Percentiles rank a stretch among this genome's conserved stretches.
Evolutionary conservation across 2,797 vertebrate genomes (phyloP).

Genomic region (Eidolon dupreanum): DNA sequence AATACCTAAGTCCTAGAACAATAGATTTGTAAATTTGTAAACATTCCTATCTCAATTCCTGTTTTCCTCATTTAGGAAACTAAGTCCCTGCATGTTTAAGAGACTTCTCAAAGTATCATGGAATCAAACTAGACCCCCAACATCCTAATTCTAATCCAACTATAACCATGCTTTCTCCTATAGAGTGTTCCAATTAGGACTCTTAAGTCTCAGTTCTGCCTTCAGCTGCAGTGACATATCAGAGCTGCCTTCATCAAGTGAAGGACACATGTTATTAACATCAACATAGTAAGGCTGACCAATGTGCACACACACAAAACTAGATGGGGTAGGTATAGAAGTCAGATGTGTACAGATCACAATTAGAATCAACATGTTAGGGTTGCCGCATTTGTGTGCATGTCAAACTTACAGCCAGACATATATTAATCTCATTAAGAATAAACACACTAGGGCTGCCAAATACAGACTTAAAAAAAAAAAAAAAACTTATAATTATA

Average conservation of each 20-base stretch:
- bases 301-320: not conserved
- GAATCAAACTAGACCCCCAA: not conserved
- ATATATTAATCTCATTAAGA: not conserved
- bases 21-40: not conserved
- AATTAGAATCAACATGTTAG: not conserved
- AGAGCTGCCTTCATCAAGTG: not conserved
- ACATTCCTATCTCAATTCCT: not conserved
- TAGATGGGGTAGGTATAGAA: not conserved
- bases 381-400: not conserved
- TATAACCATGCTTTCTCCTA: not conserved
- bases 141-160: not conserved
- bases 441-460: not conserved
- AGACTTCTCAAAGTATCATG: not conserved
- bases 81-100: not conserved
- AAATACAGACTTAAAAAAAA: not conserved
- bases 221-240: not conserved
- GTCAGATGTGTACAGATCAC: not conserved
- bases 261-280: not conserved
- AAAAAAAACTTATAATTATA: not conserved
- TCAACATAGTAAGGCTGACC: not conserved
- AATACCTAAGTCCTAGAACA: constrained; percentile 71
- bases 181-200: not conserved
- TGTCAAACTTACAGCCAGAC: not conserved
- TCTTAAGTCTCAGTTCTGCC: not conserved
- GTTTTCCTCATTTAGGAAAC: not conserved